phyloP scores from a whole-genome alignment of 2,113 vertebrate species.

The Porphyrio hochstetteri region DNA sequence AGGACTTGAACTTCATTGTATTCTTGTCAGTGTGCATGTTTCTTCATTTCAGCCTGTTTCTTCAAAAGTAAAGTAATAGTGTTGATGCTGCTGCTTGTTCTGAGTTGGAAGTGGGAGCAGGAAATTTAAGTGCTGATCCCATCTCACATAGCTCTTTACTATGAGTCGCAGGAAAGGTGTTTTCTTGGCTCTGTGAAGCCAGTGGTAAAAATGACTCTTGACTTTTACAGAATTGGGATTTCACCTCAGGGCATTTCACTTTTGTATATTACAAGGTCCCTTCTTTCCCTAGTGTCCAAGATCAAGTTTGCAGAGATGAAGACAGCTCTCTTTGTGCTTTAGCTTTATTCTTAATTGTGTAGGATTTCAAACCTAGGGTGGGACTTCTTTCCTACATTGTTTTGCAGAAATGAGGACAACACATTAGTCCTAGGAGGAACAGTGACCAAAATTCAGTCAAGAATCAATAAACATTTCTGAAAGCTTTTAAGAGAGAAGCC shows the following conservation, averaged over 20 bases:
- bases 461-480: background rate
- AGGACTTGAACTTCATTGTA: background rate
- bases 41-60: background rate
- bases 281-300: background rate
- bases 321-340: background rate
- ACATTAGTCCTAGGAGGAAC: background rate
- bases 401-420: background rate
- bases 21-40: background rate
- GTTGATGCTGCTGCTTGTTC: background rate
- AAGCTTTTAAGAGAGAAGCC: background rate
- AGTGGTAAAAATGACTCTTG: background rate
- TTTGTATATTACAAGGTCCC: background rate
- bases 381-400: background rate
- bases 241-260: background rate
- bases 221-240: background rate
- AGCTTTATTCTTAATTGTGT: background rate
- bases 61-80: background rate
- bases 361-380: background rate
- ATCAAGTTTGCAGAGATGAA: background rate
- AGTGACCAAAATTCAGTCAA: background rate
- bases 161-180: background rate
- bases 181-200: background rate
- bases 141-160: rapidly evolving
- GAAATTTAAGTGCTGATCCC: background rate
- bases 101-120: background rate